These are phyloP conservation scores for Mus musculus DNA, from an alignment of 2,113 vertebrate species.

Conservation along the genomic window GRCm39 chr3:55765001-55765500, in stretches of 20 bases:
- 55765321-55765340: background rate
- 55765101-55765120: background rate
- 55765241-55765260: background rate
- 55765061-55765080: background rate
- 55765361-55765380: background rate
- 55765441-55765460: background rate
- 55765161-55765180: background rate
- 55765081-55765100: background rate
- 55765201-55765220: background rate
- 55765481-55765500: background rate
- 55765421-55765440: background rate
- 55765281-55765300: background rate
- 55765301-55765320: background rate
- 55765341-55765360: background rate
- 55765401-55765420: background rate
- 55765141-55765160: background rate
- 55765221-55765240: background rate
- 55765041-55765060: background rate
- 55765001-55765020: background rate
- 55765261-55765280: background rate
- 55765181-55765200: background rate
- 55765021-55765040: background rate
- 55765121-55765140: background rate
- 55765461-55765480: background rate
- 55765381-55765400: background rate